A percentile compares a stretch with the other conserved stretches of the same genome.
phyloP scores from a whole-genome alignment of 2,113 vertebrate genomes.

The Azemiops feae region DNA sequence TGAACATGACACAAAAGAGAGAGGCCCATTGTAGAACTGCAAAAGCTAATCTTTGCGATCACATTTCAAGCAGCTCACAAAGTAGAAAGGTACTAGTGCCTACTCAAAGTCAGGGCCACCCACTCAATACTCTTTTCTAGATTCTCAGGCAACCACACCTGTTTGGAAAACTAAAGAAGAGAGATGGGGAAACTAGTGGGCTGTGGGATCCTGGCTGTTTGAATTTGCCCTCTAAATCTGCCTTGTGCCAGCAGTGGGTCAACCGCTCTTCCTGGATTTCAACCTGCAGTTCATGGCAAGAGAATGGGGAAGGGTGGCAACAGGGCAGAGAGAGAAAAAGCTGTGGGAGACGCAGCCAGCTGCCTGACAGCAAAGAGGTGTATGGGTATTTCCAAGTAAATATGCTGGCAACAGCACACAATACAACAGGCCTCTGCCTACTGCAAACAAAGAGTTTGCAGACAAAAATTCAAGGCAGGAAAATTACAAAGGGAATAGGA shows the following conservation, averaged over 20 bases:
- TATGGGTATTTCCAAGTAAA: background rate
- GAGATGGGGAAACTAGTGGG: background rate
- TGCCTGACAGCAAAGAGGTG: background rate
- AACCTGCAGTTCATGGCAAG: background rate
- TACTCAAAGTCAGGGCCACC: background rate
- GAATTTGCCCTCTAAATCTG: background rate
- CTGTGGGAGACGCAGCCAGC: background rate
- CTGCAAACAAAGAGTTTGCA: background rate
- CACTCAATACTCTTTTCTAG: background rate
- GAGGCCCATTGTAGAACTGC: background rate
- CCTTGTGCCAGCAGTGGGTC: background rate
- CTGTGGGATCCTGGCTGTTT: background rate
- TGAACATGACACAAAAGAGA: background rate
- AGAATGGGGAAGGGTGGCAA: background rate
- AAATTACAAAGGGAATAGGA: background rate
- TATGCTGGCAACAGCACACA: background rate
- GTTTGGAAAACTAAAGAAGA: background rate
- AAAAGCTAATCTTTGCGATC: background rate
- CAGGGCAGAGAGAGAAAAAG: background rate
- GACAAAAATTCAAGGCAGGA: background rate
- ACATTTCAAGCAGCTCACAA: background rate
- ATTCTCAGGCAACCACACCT: background rate
- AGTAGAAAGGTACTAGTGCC: background rate
- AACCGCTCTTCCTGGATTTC: background rate
- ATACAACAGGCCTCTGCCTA: background rate